phyloP scores from a whole-genome alignment of 2,888 invertebrate genomes.

The Tiphia femorata region DNA sequence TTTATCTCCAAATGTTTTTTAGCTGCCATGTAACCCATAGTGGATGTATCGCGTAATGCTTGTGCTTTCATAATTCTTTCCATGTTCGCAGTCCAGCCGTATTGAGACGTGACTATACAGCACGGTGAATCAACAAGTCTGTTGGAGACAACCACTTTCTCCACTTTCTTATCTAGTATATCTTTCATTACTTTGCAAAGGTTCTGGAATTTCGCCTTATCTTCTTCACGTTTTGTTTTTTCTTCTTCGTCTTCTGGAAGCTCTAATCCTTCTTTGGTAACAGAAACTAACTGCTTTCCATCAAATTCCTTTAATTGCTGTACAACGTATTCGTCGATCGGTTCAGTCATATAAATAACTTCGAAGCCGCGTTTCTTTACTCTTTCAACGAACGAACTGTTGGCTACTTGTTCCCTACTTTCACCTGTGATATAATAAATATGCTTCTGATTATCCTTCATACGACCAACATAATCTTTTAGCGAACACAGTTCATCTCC shows the following conservation, averaged over 20 bases:
- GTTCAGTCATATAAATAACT: slow-evolving; percentile 98
- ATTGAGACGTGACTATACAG: slow-evolving; percentile 99
- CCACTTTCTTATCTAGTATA: slow-evolving; percentile 97
- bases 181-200: slow-evolving; percentile 95
- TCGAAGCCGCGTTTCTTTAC: slow-evolving; percentile 99
- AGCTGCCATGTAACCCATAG: slow-evolving; percentile 99
- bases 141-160: slow-evolving; percentile 97
- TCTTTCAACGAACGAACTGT: slow-evolving; percentile 97
- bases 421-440: slow-evolving; percentile 99
- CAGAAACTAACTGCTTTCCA: slow-evolving; percentile 94
- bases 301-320: slow-evolving; percentile 99
- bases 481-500: slow-evolving; percentile 95
- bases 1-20: slow-evolving; percentile 99
- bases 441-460: slow-evolving; percentile 98
- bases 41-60: slow-evolving; percentile 94
- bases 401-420: slow-evolving; percentile 92
- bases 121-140: slow-evolving; percentile 97
- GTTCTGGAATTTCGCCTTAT: slow-evolving; percentile 81
- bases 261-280: slow-evolving; percentile 98
- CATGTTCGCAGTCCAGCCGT: slow-evolving; percentile 99
- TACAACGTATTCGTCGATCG: slow-evolving; percentile 99
- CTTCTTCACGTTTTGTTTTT: slow-evolving; percentile 96
- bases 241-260: slow-evolving; percentile 97
- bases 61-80: slow-evolving; percentile 99
- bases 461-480: slow-evolving; percentile 95